phyloP scores from a whole-genome alignment of 2,888 invertebrate genomes.

The Leptopilina drosophilae region DNA sequence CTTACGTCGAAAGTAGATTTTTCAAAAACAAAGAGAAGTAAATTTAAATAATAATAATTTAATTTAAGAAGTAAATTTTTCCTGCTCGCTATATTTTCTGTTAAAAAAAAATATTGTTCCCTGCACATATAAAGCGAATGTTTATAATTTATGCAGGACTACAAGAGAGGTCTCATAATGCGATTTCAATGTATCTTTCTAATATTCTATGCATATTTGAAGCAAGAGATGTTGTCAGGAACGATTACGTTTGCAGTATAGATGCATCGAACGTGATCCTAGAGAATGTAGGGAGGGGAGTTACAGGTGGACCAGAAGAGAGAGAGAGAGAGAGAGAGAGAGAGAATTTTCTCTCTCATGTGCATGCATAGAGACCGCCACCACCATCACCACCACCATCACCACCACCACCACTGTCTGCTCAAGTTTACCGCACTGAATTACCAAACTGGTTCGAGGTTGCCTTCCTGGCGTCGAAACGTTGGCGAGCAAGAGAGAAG shows the following conservation, averaged over 20 bases:
- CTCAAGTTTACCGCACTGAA: conserved; percentile 63
- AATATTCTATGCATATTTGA: conserved; percentile 25
- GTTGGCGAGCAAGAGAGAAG: conserved; percentile 22
- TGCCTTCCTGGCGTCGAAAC: conserved; percentile 46
- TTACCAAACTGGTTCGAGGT: conserved; percentile 57
- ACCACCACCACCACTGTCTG: conserved; percentile 55
- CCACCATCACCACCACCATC: conserved; percentile 32
- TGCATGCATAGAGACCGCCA: conserved; percentile 61
- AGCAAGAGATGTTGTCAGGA: conserved; percentile 14
- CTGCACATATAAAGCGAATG: too few relatives aligned
- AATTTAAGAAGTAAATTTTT: too few relatives aligned
- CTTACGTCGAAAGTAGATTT: too few relatives aligned
- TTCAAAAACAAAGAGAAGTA: too few relatives aligned
- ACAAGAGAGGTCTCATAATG: background rate
- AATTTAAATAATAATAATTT: too few relatives aligned
- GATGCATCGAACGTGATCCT: conserved; percentile 23
- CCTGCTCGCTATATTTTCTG: too few relatives aligned
- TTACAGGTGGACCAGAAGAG: conserved; percentile 54
- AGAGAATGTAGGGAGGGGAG: conserved; percentile 41
- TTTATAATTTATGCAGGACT: background rate
- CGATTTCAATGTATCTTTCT: conserved; percentile 1
- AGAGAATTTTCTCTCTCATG: conserved; percentile 56
- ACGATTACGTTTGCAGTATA: conserved; percentile 23
- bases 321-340: conserved; percentile 35
- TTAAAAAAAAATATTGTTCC: too few relatives aligned